phyloP scores from a whole-genome alignment of 2,888 invertebrate species.

The Apamea anceps region DNA sequence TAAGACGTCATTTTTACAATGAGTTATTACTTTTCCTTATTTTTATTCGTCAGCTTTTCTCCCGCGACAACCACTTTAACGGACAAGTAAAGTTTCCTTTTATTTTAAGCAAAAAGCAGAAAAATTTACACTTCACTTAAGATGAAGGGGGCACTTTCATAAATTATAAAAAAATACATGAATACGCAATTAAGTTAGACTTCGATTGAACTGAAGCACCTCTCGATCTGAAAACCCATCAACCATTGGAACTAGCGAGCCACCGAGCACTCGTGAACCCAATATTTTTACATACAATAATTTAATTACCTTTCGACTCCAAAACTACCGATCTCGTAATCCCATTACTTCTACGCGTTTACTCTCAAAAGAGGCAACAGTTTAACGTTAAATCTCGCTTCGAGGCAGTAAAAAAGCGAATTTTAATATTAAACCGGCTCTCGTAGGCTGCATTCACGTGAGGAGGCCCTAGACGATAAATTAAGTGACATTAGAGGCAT shows the following conservation, averaged over 20 bases:
- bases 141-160: constrained; percentile 24
- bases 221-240: constrained; percentile 57
- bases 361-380: constrained; percentile 88
- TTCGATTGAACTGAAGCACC: constrained; percentile 60
- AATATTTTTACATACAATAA: constrained; percentile 76
- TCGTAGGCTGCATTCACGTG: constrained; percentile 87
- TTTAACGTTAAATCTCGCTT: constrained; percentile 84
- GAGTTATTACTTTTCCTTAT: constrained; percentile 60
- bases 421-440: constrained; percentile 89
- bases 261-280: constrained; percentile 65
- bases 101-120: constrained; percentile 15
- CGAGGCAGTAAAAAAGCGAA: constrained; percentile 83
- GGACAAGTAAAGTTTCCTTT: constrained; percentile 32
- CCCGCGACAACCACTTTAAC: constrained; percentile 23
- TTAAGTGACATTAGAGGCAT: constrained; percentile 90
- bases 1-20: constrained; percentile 59
- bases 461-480: constrained; percentile 89
- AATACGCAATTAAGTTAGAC: constrained; percentile 46
- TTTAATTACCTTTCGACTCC: constrained; percentile 80
- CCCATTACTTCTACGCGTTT: constrained; percentile 88
- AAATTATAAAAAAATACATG: constrained; percentile 33
- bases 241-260: constrained; percentile 56
- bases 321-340: constrained; percentile 84
- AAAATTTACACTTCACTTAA: constrained; percentile 33
- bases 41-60: constrained; percentile 48